Base-by-base conservation (phyloP, 2,888 invertebrate species). In the Polydrusus tereticollis region DNA sequence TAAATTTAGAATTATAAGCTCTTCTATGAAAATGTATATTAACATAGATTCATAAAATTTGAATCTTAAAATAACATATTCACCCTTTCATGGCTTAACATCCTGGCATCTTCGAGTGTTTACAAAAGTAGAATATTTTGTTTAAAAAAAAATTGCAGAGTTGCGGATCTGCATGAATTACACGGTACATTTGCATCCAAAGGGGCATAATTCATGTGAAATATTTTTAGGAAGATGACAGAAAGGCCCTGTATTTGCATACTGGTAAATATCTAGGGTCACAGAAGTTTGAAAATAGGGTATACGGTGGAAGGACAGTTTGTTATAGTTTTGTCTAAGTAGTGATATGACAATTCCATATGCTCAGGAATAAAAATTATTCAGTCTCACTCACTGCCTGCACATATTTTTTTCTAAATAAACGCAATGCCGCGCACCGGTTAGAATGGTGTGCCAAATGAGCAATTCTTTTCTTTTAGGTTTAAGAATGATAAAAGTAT, bases 21-120 rank as follows among this genome's bases (percentile, higher is more conserved):
- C 16, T 29, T 63, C 29, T 29, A 47, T 29, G 43, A 63, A 50
- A 47, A 63, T 29, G 12, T 45, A 45, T 45, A 45, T 16, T 16
- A 43, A 33, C 33, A 67, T 20, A 45, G 57, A 50, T 63, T 62
- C 43, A 69, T 63, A 60, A 69, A 69, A 59, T 69, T 69, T 63
- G 41, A 63, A 63, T 63, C 14, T 55, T 38, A 38, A 38, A 50
- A 41, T 50, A 70, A 59, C 59, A 21, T 59, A 70, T 59, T 70
- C 65, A 65, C 64, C 59, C 47, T 20, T 38, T 43, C 16, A 65
- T 14, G 10, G 50, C 36, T 65, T 65, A 59, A 18, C 65, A 59
- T 64, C 58, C n/a, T 45, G 58, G 52, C 23, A 55, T 63, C 50
- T 70, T 58, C 26, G 10, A 59, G 47, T 65, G 65, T 70, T 70